Percentiles rank a stretch among this genome's conserved stretches.
Conservation (phyloP, 2,797 vertebrate species). For the Tamandua tetradactyla region DNA sequence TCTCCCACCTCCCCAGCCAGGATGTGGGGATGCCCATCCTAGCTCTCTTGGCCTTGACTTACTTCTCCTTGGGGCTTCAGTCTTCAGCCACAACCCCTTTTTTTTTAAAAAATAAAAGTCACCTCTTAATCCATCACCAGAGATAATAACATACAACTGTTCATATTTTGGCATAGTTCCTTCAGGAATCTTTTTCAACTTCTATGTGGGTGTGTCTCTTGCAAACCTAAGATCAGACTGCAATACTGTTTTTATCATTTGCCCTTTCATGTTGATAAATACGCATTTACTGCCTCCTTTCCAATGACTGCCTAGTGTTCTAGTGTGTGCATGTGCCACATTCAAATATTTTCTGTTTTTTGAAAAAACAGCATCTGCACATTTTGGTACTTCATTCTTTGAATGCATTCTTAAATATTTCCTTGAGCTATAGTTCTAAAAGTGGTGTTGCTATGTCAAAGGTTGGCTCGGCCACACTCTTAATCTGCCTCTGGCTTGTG, state of each 20-base stretch:
- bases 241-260: neutral
- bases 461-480: neutral
- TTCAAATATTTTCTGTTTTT: slow-evolving; percentile 26
- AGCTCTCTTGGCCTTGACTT: neutral
- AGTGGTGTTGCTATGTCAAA: neutral
- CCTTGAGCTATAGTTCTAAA: neutral
- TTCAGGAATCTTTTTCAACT: neutral
- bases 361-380: neutral
- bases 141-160: neutral
- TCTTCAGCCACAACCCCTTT: neutral
- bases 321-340: neutral
- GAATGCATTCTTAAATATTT: slow-evolving; percentile 28
- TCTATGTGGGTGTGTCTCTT: neutral
- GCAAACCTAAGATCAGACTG: neutral
- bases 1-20: neutral
- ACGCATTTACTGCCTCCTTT: neutral
- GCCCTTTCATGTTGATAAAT: neutral
- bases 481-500: no score
- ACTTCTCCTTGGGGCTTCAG: neutral
- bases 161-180: neutral
- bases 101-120: neutral
- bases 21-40: neutral
- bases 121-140: neutral
- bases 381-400: slow-evolving; percentile 39
- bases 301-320: neutral